Conservation (phyloP, 1,140 invertebrate species). For the Eriosoma lanigerum region DNA sequence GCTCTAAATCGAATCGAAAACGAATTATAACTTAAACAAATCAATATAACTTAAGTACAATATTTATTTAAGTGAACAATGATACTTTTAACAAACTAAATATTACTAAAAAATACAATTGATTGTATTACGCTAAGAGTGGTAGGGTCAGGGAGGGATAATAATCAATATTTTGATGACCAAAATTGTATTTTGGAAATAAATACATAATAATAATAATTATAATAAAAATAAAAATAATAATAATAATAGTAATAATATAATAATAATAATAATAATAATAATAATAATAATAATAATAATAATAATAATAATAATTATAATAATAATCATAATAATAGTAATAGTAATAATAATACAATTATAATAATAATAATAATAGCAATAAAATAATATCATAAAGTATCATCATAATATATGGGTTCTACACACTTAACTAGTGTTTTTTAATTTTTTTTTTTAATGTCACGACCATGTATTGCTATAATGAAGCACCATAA, state of each 20-base stretch:
- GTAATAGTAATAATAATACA: conserved; percentile 10
- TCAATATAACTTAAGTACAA: conserved; percentile 36
- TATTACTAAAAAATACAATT: conserved; percentile 42
- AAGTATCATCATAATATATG: not conserved
- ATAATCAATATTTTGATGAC: not conserved
- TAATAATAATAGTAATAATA: conserved; percentile 26
- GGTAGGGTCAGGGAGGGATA: not conserved
- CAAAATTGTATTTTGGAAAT: conserved; percentile 41
- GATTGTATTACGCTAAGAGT: conserved; percentile 51
- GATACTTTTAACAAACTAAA: conserved; percentile 35
- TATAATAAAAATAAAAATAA: too few relatives aligned
- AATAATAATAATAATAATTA: conserved; percentile 7
- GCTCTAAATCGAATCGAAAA: not conserved
- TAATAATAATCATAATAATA: not conserved
- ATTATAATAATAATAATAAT: not conserved
- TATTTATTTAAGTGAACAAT: not conserved
- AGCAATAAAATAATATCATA: not conserved
- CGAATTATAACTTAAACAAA: conserved; percentile 13
- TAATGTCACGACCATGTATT: conserved; percentile 42
- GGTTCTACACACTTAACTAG: conserved; percentile 3
- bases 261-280: not conserved
- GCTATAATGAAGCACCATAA: conserved; percentile 47
- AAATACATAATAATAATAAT: conserved; percentile 29
- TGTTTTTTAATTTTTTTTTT: conserved; percentile 8
- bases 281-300: conserved; percentile 10